Evolutionary conservation across 2,888 invertebrate genomes (phyloP), one percentile per base, ranked within the genome.

Genomic region (Mesochorus sp.): DNA sequence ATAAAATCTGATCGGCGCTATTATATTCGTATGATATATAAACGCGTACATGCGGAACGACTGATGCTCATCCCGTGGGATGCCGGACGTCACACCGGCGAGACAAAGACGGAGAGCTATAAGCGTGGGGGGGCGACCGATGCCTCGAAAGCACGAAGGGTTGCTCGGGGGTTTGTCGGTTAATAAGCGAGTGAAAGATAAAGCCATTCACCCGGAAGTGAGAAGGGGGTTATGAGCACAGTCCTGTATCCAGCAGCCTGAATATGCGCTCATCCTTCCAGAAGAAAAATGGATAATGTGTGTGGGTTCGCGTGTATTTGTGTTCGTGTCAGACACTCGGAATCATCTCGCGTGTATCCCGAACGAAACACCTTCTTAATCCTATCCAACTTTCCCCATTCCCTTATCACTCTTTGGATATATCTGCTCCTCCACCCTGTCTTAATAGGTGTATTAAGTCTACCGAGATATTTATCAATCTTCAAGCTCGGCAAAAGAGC

Each of bases 121-220:
- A 44, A 68, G 21, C 14, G 5, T 28, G 59, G 47, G 44, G 3
- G 44, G 17, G 21, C 17, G 59, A 19, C 47, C 3, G 28, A 28
- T 53, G 47, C 39, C 31, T 59, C 31, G 57, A 68, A 62, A 70
- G 62, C 28, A 26, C 39, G 31, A 57, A 62, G 76, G 76, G 70
- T 59, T 78, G 78, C 44, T 74, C 42, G 66, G 67, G 51, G 80
- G 82, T 80, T 83, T 78, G 83, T 79, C 64, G 81, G 84, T 86
- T 85, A 85, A 86, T 86, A 86, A 85, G 82, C 76, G 81, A 68
- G 71, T 80, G 78, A 76, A 66, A 84, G 85, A 87, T 87, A 83
- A 83, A 84, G 76, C 78, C 83, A 81, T 81, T 83, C 82, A 68
- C 80, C 82, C 79, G 83, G 82, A 86, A 86, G 81, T 71, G 70